A percentile compares a stretch with the other conserved stretches of the same genome.
These are phyloP conservation scores for Chloebia gouldiae DNA, from an alignment of 2,113 vertebrate species.

Conservation along the genomic window DNA sequence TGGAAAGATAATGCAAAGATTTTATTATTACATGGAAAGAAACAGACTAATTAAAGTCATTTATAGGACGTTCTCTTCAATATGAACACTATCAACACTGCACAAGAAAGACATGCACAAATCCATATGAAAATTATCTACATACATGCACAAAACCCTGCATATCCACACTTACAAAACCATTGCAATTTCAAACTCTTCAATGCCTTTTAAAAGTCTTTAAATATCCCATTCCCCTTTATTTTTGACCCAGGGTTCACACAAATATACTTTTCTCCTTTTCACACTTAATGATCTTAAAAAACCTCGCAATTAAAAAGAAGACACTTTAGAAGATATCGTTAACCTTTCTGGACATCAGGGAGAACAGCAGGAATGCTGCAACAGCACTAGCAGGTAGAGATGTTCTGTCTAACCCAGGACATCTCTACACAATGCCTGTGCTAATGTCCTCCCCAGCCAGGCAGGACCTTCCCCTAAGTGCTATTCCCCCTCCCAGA, in stretches of 20 bases:
- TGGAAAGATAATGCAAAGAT: background rate
- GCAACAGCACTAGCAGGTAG: background rate
- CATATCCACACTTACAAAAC: background rate
- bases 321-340: background rate
- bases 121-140: background rate
- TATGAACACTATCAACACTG: background rate
- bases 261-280: background rate
- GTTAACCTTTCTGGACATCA: background rate
- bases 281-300: background rate
- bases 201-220: background rate
- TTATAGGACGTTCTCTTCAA: background rate
- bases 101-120: background rate
- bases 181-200: background rate
- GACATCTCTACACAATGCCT: background rate
- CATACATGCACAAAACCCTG: background rate
- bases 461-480: background rate
- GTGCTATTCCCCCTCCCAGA: background rate
- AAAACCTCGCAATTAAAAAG: background rate
- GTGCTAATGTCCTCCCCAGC: rapidly evolving
- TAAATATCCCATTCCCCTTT: background rate
- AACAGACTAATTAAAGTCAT: background rate
- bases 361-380: background rate
- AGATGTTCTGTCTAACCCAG: background rate
- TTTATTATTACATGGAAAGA: background rate
- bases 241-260: background rate